These are phyloP conservation scores for Drosophila kambysellisi DNA, from an alignment of 2,888 invertebrate genomes.

Conservation along the genomic window DNA sequence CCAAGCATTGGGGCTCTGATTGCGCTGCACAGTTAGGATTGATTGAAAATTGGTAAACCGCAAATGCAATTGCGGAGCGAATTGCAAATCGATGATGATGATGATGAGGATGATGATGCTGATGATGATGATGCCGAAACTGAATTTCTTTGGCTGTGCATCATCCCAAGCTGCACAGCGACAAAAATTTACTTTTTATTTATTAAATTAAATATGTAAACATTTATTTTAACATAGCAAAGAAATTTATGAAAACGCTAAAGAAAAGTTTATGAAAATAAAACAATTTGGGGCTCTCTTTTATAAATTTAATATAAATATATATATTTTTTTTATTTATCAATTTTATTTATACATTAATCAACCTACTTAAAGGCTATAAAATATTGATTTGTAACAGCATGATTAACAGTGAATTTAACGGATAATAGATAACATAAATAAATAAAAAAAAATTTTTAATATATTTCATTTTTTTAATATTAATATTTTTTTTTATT, in stretches of 20 bases:
- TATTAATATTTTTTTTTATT: neutral
- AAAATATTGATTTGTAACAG: too few species aligned
- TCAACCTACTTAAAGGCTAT: too few species aligned
- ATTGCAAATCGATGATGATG: slow-evolving; percentile 66
- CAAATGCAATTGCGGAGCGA: slow-evolving; percentile 75
- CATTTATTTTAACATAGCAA: neutral
- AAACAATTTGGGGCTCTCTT: neutral
- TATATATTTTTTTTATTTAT: neutral
- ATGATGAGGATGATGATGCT: slow-evolving; percentile 7
- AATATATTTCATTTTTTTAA: neutral
- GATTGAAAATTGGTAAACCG: slow-evolving; percentile 73
- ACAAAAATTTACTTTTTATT: neutral
- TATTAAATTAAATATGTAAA: neutral
- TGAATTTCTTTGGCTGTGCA: slow-evolving; percentile 21
- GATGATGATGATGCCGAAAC: slow-evolving; percentile 33
- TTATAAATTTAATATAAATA: neutral
- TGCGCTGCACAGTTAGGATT: slow-evolving; percentile 72
- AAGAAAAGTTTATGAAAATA: neutral
- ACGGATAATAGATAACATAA: too few species aligned
- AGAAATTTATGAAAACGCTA: neutral
- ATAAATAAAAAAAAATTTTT: too few species aligned
- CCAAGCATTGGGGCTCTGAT: slow-evolving; percentile 34
- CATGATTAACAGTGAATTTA: too few species aligned
- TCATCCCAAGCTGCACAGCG: slow-evolving; percentile 20
- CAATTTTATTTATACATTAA: too few species aligned